These are phyloP conservation scores for Acleris literana DNA, from an alignment of 2,888 invertebrate genomes.

Conservation along the genomic window DNA sequence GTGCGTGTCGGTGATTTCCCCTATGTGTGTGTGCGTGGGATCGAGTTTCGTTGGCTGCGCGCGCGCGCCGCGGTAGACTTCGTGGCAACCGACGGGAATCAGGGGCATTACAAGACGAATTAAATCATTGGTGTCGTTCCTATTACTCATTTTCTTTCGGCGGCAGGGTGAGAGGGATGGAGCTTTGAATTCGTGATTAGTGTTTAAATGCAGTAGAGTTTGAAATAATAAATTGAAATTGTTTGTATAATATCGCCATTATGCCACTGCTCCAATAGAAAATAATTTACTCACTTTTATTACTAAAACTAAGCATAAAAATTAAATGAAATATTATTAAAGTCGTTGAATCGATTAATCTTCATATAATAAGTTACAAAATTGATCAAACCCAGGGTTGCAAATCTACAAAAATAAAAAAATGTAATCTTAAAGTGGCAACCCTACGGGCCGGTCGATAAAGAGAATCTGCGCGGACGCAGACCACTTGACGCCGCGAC, in stretches of 20 bases:
- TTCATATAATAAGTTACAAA: background rate
- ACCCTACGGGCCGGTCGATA: slow-evolving; percentile 20
- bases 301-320: too few species aligned
- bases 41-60: slow-evolving; percentile 59
- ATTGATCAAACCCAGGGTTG: background rate
- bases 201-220: too few species aligned
- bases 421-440: slow-evolving; percentile 1
- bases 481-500: slow-evolving; percentile 33
- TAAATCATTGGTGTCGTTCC: background rate
- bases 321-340: too few species aligned
- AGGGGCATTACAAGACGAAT: slow-evolving; percentile 35
- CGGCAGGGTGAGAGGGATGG: background rate
- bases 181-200: background rate
- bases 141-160: background rate
- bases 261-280: too few species aligned
- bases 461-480: slow-evolving; percentile 8
- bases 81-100: slow-evolving; percentile 61
- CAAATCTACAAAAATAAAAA: background rate
- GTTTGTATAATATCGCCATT: too few species aligned
- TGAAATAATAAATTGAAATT: too few species aligned
- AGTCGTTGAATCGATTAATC: background rate
- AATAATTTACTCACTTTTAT: too few species aligned
- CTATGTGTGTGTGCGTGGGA: slow-evolving; percentile 52
- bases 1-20: slow-evolving; percentile 56
- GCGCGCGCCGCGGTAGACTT: slow-evolving; percentile 62